Base-by-base conservation (phyloP, 2,888 invertebrate species). In the Corbicula japonica region DNA sequence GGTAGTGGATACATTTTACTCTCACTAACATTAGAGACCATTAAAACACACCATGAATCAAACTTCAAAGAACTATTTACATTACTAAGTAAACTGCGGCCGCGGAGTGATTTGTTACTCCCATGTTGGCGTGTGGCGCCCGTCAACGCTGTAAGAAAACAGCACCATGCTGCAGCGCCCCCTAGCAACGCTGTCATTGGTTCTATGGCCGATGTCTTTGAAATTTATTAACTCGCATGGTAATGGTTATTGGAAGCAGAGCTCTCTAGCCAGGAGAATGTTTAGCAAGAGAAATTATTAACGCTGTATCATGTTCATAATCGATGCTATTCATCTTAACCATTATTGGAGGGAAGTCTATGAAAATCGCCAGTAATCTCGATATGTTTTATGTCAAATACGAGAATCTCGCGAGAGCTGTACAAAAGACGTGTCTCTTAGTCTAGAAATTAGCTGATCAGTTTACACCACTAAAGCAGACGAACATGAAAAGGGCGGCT, bases 181-280 rank as follows among this genome's bases (percentile, higher is more conserved):
- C 82, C 41, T 82, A 83, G 83, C 83, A 83, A 83, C 83, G 58
- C 44, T 58, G 76, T 71, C 76, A 79, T 76, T 83, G 83, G 75
- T 69, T 71, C 76, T 76, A 74, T 83, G 83, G 75, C 69, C 52
- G 32, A 76, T 63, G 26, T 30, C 28, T 23, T n/a, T 21, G 63
- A 34, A 48, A 48, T 41, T 28, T n/a, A n/a, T n/a, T 58, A 58
- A 34, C 38, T 23, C n/a, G 15, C 12, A 21, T 18, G 5, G n/a
- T 2, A 30, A 32, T 1, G 21, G 4, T 21, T n/a, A 58, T 35
- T 58, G 34, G 58, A 58, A 58, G 35, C 23, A 58, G 35, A 38
- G 35, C 50, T 63, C 63, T 34, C 46, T 63, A 50, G 50, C 46
- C 18, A 41, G n/a, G n/a, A n/a, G n/a, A n/a, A n/a, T n/a, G 41